phyloP scores from a whole-genome alignment of 2,888 invertebrate genomes.

The Lithophane semibrunnea region DNA sequence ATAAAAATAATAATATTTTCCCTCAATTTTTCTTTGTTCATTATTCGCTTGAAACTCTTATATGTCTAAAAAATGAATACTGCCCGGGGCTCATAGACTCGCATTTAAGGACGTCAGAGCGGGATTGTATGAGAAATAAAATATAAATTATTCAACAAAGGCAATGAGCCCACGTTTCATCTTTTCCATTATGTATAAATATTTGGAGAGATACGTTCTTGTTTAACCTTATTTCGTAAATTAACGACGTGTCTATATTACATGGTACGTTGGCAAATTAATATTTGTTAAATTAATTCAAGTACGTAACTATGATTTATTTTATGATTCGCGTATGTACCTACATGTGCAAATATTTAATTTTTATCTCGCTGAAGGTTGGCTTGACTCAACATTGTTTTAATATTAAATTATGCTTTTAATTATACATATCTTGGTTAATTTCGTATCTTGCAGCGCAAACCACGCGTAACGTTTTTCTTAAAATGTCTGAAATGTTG shows the following conservation, averaged over 20 bases:
- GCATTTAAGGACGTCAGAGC: conserved; percentile 73
- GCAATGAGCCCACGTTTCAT: conserved; percentile 83
- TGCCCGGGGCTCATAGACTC: conserved; percentile 75
- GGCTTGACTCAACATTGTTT: conserved; percentile 28
- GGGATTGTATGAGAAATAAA: conserved; percentile 80
- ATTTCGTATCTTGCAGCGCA: not conserved
- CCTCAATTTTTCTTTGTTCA: conserved; percentile 65
- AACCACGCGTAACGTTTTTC: not conserved
- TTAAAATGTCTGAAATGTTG: conserved; percentile 1
- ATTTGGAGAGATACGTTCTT: conserved; percentile 77
- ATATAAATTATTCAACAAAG: conserved; percentile 87
- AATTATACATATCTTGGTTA: conserved; percentile 10
- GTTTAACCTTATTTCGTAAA: conserved; percentile 80
- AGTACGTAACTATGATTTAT: conserved; percentile 52
- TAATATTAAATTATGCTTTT: conserved; percentile 34
- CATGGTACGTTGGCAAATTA: conserved; percentile 65
- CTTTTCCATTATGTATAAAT: conserved; percentile 82
- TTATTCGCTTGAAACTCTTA: conserved; percentile 61
- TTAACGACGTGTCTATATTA: conserved; percentile 76
- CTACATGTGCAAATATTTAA: conserved; percentile 56
- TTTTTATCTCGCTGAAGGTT: conserved; percentile 39
- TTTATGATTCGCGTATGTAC: conserved; percentile 34
- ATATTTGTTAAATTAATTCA: conserved; percentile 62
- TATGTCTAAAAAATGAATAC: conserved; percentile 75
- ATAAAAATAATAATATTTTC: conserved; percentile 56